These are phyloP conservation scores for Paedocypris micromegethes DNA, from an alignment of 2,797 vertebrate species.

Conservation along the genomic window DNA sequence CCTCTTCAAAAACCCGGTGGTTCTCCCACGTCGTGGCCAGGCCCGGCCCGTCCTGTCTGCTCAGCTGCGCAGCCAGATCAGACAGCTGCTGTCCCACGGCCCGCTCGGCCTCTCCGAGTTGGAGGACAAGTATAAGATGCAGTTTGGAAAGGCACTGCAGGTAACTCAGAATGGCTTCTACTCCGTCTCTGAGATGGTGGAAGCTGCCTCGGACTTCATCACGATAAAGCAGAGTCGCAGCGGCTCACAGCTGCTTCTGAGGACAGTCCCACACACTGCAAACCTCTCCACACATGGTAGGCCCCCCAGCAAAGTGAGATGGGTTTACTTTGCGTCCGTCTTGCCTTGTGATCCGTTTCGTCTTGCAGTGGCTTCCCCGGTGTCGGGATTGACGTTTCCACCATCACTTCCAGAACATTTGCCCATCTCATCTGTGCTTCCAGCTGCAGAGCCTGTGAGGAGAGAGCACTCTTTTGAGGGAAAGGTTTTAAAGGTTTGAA, in stretches of 20 bases:
- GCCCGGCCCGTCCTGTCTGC: constrained; percentile 67
- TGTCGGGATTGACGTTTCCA: background rate
- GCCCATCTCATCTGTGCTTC: background rate
- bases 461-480: constrained; percentile 33
- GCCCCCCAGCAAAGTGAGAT: too few relatives aligned
- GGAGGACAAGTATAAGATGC: constrained; percentile 65
- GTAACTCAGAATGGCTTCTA: constrained; percentile 76
- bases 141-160: constrained; percentile 72
- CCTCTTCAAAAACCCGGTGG: background rate
- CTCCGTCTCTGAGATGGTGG: constrained; percentile 76
- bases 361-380: background rate
- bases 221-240: constrained; percentile 66
- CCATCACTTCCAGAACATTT: background rate
- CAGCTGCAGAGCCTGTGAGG: background rate
- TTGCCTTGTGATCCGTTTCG: background rate
- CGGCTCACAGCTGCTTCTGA: constrained; percentile 76
- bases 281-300: too few relatives aligned
- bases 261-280: constrained; percentile 36
- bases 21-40: constrained; percentile 60
- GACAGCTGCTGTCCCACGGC: constrained; percentile 73
- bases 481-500: constrained; percentile 40
- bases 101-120: constrained; percentile 75
- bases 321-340: too few relatives aligned
- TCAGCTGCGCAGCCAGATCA: constrained; percentile 74
- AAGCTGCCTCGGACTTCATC: constrained; percentile 69